Base-by-base conservation (phyloP, 2,888 invertebrate genomes). In the Choristoneura rosaceana region DNA sequence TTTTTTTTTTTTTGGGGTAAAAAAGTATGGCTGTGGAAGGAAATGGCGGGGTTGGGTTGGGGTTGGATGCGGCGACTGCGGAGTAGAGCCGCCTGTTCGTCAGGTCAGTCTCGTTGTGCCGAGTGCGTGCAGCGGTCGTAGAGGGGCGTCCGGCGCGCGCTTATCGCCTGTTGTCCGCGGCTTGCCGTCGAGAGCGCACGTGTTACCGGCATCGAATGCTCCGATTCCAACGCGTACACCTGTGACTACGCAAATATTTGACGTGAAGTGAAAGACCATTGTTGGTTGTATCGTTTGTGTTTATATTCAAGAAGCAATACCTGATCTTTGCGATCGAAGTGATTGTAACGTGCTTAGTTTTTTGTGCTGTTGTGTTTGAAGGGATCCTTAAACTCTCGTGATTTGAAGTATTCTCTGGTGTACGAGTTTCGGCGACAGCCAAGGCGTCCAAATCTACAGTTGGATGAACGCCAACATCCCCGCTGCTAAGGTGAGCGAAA, bases 401-500 rank as follows among this genome's bases (percentile, higher is more conserved):
- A 84, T 86, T 81, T 85, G 81, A 88, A 85, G 85, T 86, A 83
- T 85, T 83, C 81, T 78, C 80, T 81, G 71, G 58, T 71, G 71
- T 79, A 81, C 82, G 81, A 87, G 83, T 84, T 90, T 92, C 90
- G 91, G 92, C 90, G 90, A 90, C 88, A 89, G 90, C 90, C 92
- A 86, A 86, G 84, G 87, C 88, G 90, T 87, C 85, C 85, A 81
- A 84, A 84, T 87, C 85, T 84, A 84, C 84, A 89, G 85, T 94
- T 93, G 94, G 93, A 93, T 93, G 93, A 91, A 91, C 90, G 92
- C 94, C 93, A 94, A 92, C 84, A 88, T 84, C 86, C 87, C 90
- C 84, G 85, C 88, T 88, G 83, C 90, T 90, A 90, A 94, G 93
- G 93, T 93, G 87, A 92, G 91, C 81, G 80, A 84, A 82, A 83